phyloP scores from a whole-genome alignment of 2,797 vertebrate genomes.

The Okamejei kenojei region DNA sequence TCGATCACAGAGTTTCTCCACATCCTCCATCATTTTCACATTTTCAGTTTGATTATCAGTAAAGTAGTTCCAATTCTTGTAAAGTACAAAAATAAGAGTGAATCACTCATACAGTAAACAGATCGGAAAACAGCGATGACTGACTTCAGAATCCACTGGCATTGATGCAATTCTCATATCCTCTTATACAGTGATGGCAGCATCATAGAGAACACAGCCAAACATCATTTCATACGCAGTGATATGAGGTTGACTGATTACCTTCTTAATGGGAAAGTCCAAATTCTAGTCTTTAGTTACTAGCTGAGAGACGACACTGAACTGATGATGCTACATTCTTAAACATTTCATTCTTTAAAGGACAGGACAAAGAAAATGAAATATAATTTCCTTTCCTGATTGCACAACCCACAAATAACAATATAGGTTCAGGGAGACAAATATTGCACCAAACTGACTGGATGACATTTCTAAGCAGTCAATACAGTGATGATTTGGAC shows the following conservation, averaged over 20 bases:
- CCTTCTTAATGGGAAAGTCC: background rate
- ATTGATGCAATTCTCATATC: background rate
- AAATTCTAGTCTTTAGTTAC: background rate
- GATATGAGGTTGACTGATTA: background rate
- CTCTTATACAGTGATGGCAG: background rate
- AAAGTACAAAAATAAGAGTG: constrained; percentile 31
- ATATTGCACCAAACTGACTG: background rate
- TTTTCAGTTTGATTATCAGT: constrained; percentile 78
- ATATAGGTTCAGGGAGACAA: background rate
- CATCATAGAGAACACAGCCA: background rate
- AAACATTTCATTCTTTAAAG: background rate
- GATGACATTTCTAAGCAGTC: background rate
- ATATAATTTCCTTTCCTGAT: background rate
- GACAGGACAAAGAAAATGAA: background rate
- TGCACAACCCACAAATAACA: too few species aligned
- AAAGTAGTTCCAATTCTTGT: constrained; percentile 95
- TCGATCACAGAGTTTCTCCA: constrained; percentile 94
- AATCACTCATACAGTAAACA: background rate
- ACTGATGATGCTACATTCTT: background rate
- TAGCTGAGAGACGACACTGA: background rate
- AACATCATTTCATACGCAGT: background rate
- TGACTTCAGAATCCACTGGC: background rate
- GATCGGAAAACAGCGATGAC: background rate
- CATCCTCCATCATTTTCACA: constrained; percentile 97
- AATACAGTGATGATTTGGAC: background rate